Conservation (phyloP, 1,140 invertebrate genomes). For the Drosophila sp. region DNA sequence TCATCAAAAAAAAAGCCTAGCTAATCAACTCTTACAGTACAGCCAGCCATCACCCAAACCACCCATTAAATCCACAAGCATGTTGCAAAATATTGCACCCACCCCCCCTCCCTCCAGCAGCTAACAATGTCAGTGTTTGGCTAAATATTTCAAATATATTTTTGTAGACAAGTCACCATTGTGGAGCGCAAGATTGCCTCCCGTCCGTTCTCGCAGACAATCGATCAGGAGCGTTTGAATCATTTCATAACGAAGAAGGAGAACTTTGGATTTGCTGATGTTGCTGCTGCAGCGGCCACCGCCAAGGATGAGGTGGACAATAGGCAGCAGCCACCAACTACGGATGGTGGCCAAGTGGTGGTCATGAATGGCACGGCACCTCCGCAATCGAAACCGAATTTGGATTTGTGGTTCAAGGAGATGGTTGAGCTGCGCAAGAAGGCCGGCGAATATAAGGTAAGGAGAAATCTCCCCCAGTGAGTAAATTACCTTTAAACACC, state of each 20-base stretch:
- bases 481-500: background rate
- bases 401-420: slow-evolving; percentile 91
- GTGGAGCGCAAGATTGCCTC: slow-evolving; percentile 71
- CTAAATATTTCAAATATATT: slow-evolving; percentile 32
- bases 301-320: slow-evolving; percentile 63
- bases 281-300: slow-evolving; percentile 23
- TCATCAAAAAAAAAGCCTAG: slow-evolving; percentile 12
- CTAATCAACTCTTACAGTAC: slow-evolving; percentile 9
- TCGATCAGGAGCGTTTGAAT: slow-evolving; percentile 87
- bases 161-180: slow-evolving; percentile 78
- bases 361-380: slow-evolving; percentile 75
- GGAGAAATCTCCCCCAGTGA: no score
- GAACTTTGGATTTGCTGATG: slow-evolving; percentile 78
- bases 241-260: slow-evolving; percentile 81
- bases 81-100: slow-evolving; percentile 48
- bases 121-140: background rate
- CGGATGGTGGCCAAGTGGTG: slow-evolving; percentile 53
- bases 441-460: slow-evolving; percentile 95
- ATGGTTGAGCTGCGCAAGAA: slow-evolving; percentile 94
- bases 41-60: background rate
- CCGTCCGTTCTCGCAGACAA: slow-evolving; percentile 90
- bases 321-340: slow-evolving; percentile 33
- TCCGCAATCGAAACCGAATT: slow-evolving; percentile 81
- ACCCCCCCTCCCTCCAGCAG: slow-evolving; percentile 8
- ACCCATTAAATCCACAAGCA: slow-evolving; percentile 46